A percentile compares a stretch with the other conserved stretches of the same genome.
Evolutionary conservation across 2,797 vertebrate species (phyloP).

Genomic region (Coracias cyanogaster): DNA sequence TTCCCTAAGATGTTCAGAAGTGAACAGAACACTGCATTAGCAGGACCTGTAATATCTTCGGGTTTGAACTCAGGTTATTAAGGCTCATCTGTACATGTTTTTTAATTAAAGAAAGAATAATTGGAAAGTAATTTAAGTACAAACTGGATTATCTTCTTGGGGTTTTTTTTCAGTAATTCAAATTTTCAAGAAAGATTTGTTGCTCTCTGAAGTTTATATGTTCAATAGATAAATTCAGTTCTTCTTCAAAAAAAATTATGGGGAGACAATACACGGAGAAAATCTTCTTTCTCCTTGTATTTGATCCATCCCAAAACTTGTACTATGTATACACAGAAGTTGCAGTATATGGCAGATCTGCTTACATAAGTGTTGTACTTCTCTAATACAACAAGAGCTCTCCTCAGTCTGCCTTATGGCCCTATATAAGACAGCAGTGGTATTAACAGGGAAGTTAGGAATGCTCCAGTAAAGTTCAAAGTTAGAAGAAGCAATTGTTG

Average conservation of each 20-base stretch:
- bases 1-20: neutral
- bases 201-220: neutral
- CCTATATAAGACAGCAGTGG: neutral
- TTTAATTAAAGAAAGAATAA: neutral
- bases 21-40: neutral
- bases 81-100: neutral
- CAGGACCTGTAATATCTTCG: neutral
- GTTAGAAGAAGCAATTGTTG: neutral
- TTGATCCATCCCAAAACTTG: neutral
- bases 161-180: neutral
- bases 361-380: neutral
- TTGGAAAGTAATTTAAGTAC: neutral
- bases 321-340: neutral
- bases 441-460: neutral
- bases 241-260: neutral
- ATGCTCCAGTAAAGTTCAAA: neutral
- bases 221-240: neutral
- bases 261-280: neutral
- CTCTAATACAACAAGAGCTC: neutral
- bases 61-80: neutral
- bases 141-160: neutral
- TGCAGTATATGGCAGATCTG: neutral
- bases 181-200: neutral
- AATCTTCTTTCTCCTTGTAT: neutral
- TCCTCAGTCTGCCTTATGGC: neutral